Base-by-base conservation (phyloP, 2,113 vertebrate species). In the Alouatta palliata region DNA sequence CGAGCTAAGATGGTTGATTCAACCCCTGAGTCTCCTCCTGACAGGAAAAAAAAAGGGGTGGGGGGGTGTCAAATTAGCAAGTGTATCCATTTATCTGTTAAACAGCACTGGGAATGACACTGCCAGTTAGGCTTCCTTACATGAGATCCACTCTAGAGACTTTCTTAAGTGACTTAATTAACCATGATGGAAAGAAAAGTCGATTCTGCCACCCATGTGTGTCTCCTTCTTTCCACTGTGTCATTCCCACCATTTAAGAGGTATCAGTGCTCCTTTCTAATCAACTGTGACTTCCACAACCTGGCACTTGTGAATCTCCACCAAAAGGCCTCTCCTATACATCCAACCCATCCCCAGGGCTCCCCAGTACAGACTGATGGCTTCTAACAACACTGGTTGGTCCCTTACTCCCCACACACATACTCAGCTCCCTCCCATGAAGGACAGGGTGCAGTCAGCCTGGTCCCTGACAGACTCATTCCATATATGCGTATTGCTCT, bases 171-270 rank as follows among this genome's bases (percentile, higher is more conserved):
- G 4, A 13, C 25, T 90, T 96, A 84, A 64, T 30, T 75, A 84
- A 71, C 56, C 83, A 92, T 0, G 0, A 85, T 56, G n/a, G 61
- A 93, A 91, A 95, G 58, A 88, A 97, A 95, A 94, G 68, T 75
- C 47, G 64, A 8, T 90, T 80, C 76, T 84, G n/a, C 19, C 47
- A 56, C 43, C 56, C 58, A 52, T 49, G 45, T 45, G 21, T 58
- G 35, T 86, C 88, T 89, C n/a, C 94, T 7, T 70, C 87, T 85
- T 91, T 77, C 79, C 8, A 0, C 9, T 4, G 68, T 35, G 25
- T 73, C 45, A 66, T 93, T 86, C 19, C 20, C 73, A 68, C 52
- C 66, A 58, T 45, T 81, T 21, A 73, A 87, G 8, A 81, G 21
- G 19, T 52, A 27, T 58, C 45, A 37, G 12, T 37, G 25, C 66